Base-by-base conservation (phyloP, 2,797 vertebrate genomes). In the Falco concolor region DNA sequence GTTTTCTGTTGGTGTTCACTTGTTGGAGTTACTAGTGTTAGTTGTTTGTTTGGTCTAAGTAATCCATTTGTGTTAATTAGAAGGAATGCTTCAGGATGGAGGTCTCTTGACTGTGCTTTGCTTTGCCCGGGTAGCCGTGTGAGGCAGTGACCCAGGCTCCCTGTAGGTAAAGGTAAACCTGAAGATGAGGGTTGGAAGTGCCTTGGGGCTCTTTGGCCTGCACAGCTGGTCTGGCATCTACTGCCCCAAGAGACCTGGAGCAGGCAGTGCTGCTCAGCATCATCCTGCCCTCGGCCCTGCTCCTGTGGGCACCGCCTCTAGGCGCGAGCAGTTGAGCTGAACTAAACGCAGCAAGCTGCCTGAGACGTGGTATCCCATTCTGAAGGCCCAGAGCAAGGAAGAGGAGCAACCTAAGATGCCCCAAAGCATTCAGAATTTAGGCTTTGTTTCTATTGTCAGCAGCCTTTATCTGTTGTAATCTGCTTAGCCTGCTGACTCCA, bases 301-400 rank as follows among this genome's bases (percentile, higher is more conserved):
- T 50, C 52, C 44, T 2, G 6, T 4, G 23, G 25, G 27, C 42
- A 50, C 36, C 8, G 2, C 15, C 16, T 44, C 38, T 7, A 7
- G 23, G 32, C 1, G 0, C 21, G 32, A 45, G 32, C 6, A 1
- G 18, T 2, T 3, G 34, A 32, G 24, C 53, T 0, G 1, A 34
- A 42, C 20, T 36, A 15, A 23, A 44, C 50, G 30, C 13, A 4
- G 10, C 63, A 64, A 20, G n/a, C 49, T 23, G 22, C n/a, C 38
- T 5, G 44, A 44, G 44, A 44, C 18, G 8, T 18, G 44, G 18
- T 44, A 44, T 44, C 44, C 44, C 60, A 40, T 12, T 40, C 6
- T 2, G 27, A n/a, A 16, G 24, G 70, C 24, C 32, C 32, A 1
- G 16, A 13, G 45, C 0, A 32, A 50, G 45, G 68, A 9, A 40